Evolutionary conservation across 2,888 invertebrate genomes (phyloP).

Genomic region (Diplazon laetatorius): DNA sequence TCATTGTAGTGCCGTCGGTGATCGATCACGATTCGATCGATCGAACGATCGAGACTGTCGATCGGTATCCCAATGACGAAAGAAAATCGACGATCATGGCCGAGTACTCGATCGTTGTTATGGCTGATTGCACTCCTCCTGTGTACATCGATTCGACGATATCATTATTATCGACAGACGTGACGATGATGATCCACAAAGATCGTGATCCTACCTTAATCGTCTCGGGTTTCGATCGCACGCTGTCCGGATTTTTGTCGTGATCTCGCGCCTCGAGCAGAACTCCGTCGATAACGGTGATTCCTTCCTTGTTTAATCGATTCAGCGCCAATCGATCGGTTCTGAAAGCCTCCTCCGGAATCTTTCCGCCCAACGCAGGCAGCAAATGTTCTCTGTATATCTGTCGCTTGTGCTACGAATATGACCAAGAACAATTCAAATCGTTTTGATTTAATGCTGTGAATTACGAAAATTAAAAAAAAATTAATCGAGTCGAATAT

Average conservation of each 20-base stretch:
- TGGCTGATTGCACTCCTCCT: too few relatives aligned
- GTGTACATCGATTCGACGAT: slow-evolving; percentile 17
- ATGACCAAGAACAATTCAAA: too few relatives aligned
- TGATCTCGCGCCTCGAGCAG: slow-evolving; percentile 82
- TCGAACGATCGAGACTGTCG: slow-evolving; percentile 26
- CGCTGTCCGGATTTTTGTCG: slow-evolving; percentile 77
- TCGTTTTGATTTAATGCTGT: too few relatives aligned
- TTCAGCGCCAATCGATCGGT: slow-evolving; percentile 85
- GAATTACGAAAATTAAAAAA: too few relatives aligned
- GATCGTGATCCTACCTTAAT: slow-evolving; percentile 71
- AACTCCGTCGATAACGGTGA: slow-evolving; percentile 85
- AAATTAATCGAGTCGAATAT: too few relatives aligned
- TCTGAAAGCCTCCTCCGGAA: slow-evolving; percentile 86
- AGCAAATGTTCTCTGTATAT: slow-evolving; percentile 86
- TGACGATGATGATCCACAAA: slow-evolving; percentile 2
- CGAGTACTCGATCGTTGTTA: too few relatives aligned
- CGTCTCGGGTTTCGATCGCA: slow-evolving; percentile 72
- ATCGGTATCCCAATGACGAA: slow-evolving; percentile 33
- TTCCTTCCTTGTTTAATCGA: slow-evolving; percentile 86
- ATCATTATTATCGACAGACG: slow-evolving; percentile 13
- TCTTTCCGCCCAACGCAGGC: slow-evolving; percentile 86
- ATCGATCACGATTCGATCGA: slow-evolving; percentile 47
- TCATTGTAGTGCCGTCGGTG: slow-evolving; percentile 25
- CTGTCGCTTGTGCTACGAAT: slow-evolving; percentile 84
- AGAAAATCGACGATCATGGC: slow-evolving; percentile 4